Conservation (phyloP, 2,888 invertebrate genomes). For the Orthosia gracilis region DNA sequence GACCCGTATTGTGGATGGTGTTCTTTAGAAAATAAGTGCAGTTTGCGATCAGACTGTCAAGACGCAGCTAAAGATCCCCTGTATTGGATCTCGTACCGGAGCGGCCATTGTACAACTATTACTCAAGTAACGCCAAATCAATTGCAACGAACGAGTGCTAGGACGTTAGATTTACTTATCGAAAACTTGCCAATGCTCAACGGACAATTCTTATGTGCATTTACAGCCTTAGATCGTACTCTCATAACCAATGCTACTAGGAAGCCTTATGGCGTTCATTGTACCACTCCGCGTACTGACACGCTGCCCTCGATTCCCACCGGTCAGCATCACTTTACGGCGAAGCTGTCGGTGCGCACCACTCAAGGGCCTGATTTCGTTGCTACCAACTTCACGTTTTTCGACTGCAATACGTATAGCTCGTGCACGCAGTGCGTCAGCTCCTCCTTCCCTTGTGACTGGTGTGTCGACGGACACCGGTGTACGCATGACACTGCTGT, state of each 20-base stretch:
- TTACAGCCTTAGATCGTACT: slow-evolving; percentile 97
- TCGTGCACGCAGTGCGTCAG: slow-evolving; percentile 99
- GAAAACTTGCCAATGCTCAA: slow-evolving; percentile 98
- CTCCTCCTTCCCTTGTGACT: slow-evolving; percentile 99
- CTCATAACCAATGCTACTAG: slow-evolving; percentile 97
- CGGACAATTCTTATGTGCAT: slow-evolving; percentile 98
- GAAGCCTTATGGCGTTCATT: slow-evolving; percentile 97
- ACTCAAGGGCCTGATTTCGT: slow-evolving; percentile 98
- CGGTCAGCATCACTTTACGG: slow-evolving; percentile 98
- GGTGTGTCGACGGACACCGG: slow-evolving; percentile 99
- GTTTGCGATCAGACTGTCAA: slow-evolving; percentile 97
- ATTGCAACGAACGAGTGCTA: slow-evolving; percentile 97
- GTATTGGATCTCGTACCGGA: slow-evolving; percentile 99
- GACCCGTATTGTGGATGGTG: slow-evolving; percentile 99
- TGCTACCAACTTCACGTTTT: slow-evolving; percentile 99
- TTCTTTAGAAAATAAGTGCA: slow-evolving; percentile 98
- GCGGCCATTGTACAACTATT: slow-evolving; percentile 98
- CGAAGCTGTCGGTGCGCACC: slow-evolving; percentile 98
- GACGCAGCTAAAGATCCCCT: slow-evolving; percentile 97
- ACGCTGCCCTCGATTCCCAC: slow-evolving; percentile 97
- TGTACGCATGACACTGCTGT: slow-evolving; percentile 99
- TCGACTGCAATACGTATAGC: slow-evolving; percentile 99
- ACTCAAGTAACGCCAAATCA: slow-evolving; percentile 97
- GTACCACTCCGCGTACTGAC: slow-evolving; percentile 98
- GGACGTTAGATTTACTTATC: slow-evolving; percentile 97